phyloP scores from a whole-genome alignment of 2,797 vertebrate genomes.

The Enteromius unitaeniatus region DNA sequence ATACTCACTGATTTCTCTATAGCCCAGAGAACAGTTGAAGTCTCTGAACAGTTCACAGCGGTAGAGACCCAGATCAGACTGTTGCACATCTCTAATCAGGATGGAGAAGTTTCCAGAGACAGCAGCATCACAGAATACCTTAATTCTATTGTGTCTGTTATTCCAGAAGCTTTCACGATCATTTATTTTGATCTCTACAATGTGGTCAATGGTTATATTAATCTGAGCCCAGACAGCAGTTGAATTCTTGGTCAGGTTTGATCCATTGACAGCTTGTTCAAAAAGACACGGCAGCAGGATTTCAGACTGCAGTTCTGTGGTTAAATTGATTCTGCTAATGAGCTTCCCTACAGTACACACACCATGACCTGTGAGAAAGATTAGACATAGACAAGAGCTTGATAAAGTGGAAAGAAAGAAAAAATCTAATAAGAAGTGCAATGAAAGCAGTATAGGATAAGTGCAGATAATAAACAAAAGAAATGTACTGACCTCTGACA shows the following conservation, averaged over 20 bases:
- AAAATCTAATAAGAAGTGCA: background rate
- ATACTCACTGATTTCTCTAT: conserved; percentile 18
- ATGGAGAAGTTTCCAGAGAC: conserved; percentile 55
- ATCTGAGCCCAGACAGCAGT: conserved; percentile 19
- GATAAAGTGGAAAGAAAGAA: background rate
- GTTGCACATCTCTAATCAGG: conserved; percentile 22
- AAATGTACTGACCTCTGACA: conserved; percentile 15
- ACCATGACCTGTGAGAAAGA: conserved; percentile 9
- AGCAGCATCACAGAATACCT: background rate
- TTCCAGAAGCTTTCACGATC: background rate
- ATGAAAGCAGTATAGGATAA: background rate
- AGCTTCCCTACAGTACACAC: background rate
- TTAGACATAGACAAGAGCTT: background rate
- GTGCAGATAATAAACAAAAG: background rate
- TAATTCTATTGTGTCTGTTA: background rate
- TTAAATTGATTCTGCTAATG: background rate
- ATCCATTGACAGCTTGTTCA: background rate
- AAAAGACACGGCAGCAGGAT: conserved; percentile 46
- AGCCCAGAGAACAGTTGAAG: background rate
- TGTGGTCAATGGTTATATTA: fast-evolving
- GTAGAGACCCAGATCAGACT: conserved; percentile 49
- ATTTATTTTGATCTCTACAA: conserved; percentile 33
- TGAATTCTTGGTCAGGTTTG: background rate
- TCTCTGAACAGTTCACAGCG: conserved; percentile 31
- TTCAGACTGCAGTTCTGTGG: conserved; percentile 33